Conservation (phyloP, 2,797 vertebrate species). For the Dendrocincla fuliginosa region DNA sequence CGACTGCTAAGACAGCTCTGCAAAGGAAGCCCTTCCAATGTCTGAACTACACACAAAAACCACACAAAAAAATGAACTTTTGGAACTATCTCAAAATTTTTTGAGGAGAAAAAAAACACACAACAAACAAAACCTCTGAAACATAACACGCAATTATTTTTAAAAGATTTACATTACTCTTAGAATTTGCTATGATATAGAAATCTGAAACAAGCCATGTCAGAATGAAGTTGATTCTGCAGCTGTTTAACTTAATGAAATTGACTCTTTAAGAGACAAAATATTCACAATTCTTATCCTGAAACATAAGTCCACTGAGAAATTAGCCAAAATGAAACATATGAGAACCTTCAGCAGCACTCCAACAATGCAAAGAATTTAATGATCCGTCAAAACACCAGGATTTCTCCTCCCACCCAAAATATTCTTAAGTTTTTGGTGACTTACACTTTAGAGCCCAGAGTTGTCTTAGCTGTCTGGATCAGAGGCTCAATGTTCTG, state of each 20-base stretch:
- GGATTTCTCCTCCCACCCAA: not conserved
- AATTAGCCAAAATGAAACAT: not conserved
- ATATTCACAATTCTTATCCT: not conserved
- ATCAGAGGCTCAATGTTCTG: slow-evolving; percentile 89
- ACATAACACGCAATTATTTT: accelerated
- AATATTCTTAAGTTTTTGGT: not conserved
- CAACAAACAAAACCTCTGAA: not conserved
- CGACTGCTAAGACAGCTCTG: not conserved
- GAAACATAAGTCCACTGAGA: accelerated
- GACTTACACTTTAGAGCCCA: slow-evolving; percentile 97
- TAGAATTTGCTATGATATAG: not conserved
- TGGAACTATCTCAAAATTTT: accelerated
- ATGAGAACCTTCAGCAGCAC: not conserved
- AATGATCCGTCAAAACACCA: not conserved
- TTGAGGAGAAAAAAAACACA: accelerated
- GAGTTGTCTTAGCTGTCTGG: slow-evolving; percentile 96
- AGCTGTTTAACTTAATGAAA: not conserved
- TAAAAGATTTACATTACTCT: not conserved
- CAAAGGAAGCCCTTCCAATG: not conserved
- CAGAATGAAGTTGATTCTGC: not conserved
- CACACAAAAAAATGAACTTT: not conserved
- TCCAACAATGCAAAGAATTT: not conserved
- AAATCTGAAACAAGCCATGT: not conserved
- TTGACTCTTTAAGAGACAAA: not conserved
- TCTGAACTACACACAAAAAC: not conserved